Evolutionary conservation across 2,888 invertebrate genomes (phyloP).

Genomic region (Heliconius ismenius): DNA sequence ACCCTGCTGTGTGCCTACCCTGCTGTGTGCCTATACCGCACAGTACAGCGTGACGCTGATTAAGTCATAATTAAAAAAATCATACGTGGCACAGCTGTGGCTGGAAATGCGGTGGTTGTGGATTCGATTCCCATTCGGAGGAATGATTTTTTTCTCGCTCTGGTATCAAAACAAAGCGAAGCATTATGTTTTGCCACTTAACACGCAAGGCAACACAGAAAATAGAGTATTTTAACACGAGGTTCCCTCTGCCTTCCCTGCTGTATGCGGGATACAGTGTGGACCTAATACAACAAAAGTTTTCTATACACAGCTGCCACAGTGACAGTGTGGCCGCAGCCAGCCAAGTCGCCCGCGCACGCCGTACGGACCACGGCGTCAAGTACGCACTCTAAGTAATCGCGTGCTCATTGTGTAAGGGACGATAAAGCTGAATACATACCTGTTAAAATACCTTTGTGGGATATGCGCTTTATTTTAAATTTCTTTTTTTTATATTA

Average conservation of each 20-base stretch:
- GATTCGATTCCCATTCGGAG: too few species aligned
- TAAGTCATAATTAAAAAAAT: too few species aligned
- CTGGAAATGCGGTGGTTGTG: too few species aligned
- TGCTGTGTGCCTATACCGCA: too few species aligned
- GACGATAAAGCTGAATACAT: conserved; percentile 3
- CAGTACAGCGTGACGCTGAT: too few species aligned
- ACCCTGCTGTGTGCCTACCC: neutral
- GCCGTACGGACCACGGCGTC: conserved; percentile 15
- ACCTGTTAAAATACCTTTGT: conserved; percentile 2
- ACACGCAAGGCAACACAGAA: neutral
- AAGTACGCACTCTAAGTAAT: conserved; percentile 37
- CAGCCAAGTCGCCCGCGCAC: neutral
- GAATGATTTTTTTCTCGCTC: too few species aligned
- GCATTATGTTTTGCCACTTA: neutral
- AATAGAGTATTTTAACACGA: neutral
- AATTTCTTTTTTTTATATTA: neutral
- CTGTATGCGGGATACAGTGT: neutral
- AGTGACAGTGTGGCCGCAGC: neutral
- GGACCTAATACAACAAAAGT: neutral
- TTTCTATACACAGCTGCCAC: neutral
- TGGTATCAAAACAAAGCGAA: neutral
- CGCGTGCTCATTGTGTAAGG: conserved; percentile 36
- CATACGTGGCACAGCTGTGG: too few species aligned
- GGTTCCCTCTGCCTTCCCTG: too few species aligned
- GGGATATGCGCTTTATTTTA: neutral